Evolutionary conservation across 2,888 invertebrate genomes (phyloP).

Genomic region (Frankliniella intonsa): DNA sequence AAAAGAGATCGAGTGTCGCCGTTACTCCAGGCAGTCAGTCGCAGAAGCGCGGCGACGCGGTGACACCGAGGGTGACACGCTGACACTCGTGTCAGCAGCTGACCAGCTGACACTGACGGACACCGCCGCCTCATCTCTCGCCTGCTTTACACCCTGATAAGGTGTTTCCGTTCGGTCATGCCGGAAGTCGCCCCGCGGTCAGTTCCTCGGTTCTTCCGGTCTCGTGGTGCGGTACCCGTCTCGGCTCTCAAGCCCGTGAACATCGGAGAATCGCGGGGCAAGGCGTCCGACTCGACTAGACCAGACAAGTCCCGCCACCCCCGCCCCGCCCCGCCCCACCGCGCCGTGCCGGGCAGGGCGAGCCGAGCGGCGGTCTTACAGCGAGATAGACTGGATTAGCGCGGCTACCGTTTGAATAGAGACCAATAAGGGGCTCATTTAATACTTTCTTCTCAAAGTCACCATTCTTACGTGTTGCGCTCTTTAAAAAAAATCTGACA

Average conservation of each 20-base stretch:
- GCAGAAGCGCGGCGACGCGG: neutral
- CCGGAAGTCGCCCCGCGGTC: slow-evolving; percentile 10
- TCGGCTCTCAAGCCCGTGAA: neutral
- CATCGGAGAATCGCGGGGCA: neutral
- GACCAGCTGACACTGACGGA: neutral
- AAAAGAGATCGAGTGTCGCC: neutral
- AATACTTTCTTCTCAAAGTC: no score
- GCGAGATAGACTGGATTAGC: neutral
- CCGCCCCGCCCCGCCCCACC: neutral
- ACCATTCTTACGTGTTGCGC: no score
- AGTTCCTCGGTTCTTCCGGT: neutral
- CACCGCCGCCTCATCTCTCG: neutral
- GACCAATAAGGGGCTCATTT: no score
- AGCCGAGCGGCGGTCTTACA: no score
- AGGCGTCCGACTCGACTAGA: neutral
- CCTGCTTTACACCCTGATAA: neutral
- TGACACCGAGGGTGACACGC: neutral
- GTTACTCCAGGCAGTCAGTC: neutral
- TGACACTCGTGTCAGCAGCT: neutral
- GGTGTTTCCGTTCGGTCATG: neutral
- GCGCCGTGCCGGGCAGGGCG: no score
- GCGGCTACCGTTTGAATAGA: neutral
- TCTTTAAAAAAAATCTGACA: no score
- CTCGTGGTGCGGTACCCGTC: neutral
- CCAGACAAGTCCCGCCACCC: neutral